A percentile compares a stretch with the other conserved stretches of the same genome.
These are phyloP conservation scores for Passer montanus DNA, from an alignment of 2,113 vertebrate genomes.

Conservation along the genomic window DNA sequence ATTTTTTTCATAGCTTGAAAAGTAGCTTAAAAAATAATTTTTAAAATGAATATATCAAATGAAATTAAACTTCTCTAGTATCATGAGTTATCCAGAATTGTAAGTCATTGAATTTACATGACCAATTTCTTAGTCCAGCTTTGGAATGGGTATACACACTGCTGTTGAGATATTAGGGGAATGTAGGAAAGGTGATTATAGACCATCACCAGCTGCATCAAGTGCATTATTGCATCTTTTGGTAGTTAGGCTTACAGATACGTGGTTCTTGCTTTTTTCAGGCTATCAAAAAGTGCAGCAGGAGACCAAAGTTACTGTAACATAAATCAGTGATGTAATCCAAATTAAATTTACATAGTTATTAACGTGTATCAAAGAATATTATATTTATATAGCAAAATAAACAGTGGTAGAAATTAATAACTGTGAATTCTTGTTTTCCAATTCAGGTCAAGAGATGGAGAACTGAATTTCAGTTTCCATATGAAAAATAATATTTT, in stretches of 20 bases:
- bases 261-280: neutral
- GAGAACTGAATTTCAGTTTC: constrained; percentile 16
- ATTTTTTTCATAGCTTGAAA: neutral
- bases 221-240: neutral
- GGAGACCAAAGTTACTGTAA: neutral
- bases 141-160: neutral
- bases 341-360: neutral
- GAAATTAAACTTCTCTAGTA: neutral
- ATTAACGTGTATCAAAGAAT: neutral
- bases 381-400: neutral
- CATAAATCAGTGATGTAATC: neutral
- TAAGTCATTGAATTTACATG: too few species aligned
- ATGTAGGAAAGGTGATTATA: neutral
- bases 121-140: too few species aligned
- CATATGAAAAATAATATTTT: neutral
- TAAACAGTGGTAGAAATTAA: neutral
- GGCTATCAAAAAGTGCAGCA: neutral
- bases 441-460: neutral
- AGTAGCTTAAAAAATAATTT: neutral
- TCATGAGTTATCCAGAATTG: too few species aligned
- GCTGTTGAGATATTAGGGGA: neutral
- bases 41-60: neutral
- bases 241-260: neutral
- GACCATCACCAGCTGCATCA: neutral
- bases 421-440: neutral